These are phyloP conservation scores for Argopecten irradians DNA, from an alignment of 1,140 invertebrate genomes.

Conservation along the genomic window DNA sequence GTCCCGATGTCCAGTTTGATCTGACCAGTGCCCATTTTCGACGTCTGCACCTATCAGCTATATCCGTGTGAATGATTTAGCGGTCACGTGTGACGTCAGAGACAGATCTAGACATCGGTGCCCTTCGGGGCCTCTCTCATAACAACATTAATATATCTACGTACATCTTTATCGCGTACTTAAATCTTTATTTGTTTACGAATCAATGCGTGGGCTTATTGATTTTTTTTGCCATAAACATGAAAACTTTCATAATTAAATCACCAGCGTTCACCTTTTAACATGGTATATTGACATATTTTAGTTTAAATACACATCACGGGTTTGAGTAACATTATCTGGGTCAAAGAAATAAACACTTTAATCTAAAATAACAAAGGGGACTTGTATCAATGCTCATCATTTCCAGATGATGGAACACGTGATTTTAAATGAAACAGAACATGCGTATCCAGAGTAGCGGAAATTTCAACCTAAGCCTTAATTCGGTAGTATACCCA, in stretches of 20 bases:
- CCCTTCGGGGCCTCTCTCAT: neutral
- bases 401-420: too few relatives aligned
- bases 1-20: neutral
- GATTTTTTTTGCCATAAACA: neutral
- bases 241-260: neutral
- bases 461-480: too few relatives aligned
- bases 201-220: neutral
- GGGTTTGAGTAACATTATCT: too few relatives aligned
- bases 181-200: neutral
- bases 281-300: too few relatives aligned
- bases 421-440: too few relatives aligned
- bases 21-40: neutral
- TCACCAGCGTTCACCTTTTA: neutral
- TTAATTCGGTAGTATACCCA: too few relatives aligned
- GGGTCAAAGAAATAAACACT: too few relatives aligned
- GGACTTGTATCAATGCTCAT: too few relatives aligned
- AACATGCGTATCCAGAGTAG: too few relatives aligned
- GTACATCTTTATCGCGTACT: neutral
- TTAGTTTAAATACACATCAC: too few relatives aligned
- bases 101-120: neutral
- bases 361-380: too few relatives aligned
- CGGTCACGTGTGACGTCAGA: neutral
- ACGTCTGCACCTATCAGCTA: neutral
- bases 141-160: too few relatives aligned
- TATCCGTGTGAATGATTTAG: neutral